Conservation (phyloP, 1,140 invertebrate genomes). For the Vollenhovia emeryi region DNA sequence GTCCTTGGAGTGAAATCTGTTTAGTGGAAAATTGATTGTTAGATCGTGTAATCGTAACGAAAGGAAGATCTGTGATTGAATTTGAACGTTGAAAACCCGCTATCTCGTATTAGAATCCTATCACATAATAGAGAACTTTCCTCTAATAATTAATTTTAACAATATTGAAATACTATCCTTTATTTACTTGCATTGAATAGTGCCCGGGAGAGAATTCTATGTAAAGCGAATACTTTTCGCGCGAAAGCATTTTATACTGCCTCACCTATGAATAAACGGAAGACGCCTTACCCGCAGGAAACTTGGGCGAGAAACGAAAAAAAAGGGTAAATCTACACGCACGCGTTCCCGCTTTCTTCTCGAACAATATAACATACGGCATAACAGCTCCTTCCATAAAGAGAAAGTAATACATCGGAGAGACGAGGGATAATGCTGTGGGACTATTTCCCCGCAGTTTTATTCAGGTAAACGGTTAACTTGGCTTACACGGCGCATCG, state of each 20-base stretch:
- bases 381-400: constrained; percentile 25
- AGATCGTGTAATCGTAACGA: no score
- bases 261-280: neutral
- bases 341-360: constrained; percentile 4
- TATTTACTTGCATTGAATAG: neutral
- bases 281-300: constrained; percentile 14
- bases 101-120: no score
- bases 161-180: neutral
- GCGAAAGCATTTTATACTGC: neutral
- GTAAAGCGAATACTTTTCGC: neutral
- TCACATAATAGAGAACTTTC: no score
- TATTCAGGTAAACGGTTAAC: neutral
- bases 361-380: constrained; percentile 10
- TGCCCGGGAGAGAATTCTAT: neutral
- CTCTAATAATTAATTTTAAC: neutral
- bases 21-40: no score
- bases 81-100: no score
- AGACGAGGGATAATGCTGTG: neutral
- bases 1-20: no score
- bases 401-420: constrained; percentile 45
- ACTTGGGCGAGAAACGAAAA: constrained; percentile 39
- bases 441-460: neutral
- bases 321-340: constrained; percentile 44
- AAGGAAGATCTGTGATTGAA: no score
- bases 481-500: constrained; percentile 7